Evolutionary conservation across 2,888 invertebrate genomes (phyloP), one percentile per base, ranked within the genome.

Genomic region (Phlogophora meticulosa): DNA sequence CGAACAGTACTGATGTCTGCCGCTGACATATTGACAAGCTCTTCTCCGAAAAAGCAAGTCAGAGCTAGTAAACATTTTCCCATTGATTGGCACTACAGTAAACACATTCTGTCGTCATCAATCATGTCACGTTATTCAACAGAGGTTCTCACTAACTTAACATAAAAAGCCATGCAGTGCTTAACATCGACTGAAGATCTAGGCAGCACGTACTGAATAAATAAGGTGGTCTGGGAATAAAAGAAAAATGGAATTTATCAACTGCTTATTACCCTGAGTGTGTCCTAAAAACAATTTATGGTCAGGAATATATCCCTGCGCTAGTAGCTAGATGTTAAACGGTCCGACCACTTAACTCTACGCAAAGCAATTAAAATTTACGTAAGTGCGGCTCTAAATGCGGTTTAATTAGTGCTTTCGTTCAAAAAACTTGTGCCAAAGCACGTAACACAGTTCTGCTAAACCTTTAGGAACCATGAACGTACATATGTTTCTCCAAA

Each of bases 81-180:
- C 72, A 70, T 80, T 80, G 83, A 81, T 80, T 80, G 82, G 73
- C 85, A 74, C 70, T 45, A 76, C 72, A 77, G 76, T 83, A 80
- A 77, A 80, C 72, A 84, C 38, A 71, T 55, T 53, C 32, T 60
- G 71, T 52, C 65, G 45, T 51, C 68, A 68, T 72, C 63, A 74
- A 70, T 72, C 71, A 71, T 61, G 72, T 66, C 69, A 78, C 62
- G 66, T 64, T 81, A 80, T 66, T 66, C 62, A 52, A 59, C 59
- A 56, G 58, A 68, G 70, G 24, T 75, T 75, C 67, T 69, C 68
- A 66, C 57, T 49, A 72, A 53, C 69, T 81, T 80, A 77, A 64
- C 78, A 82, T 85, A 77, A 81, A 76, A 78, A 76, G 67, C 56
- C 72, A 72, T 72, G 71, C 62, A 62, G 62, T 67, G 78, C 78